These are phyloP conservation scores for Axinella damicornis DNA, from an alignment of 37 sponge, comb jelly and placozoan species.

Conservation along the genomic window DNA sequence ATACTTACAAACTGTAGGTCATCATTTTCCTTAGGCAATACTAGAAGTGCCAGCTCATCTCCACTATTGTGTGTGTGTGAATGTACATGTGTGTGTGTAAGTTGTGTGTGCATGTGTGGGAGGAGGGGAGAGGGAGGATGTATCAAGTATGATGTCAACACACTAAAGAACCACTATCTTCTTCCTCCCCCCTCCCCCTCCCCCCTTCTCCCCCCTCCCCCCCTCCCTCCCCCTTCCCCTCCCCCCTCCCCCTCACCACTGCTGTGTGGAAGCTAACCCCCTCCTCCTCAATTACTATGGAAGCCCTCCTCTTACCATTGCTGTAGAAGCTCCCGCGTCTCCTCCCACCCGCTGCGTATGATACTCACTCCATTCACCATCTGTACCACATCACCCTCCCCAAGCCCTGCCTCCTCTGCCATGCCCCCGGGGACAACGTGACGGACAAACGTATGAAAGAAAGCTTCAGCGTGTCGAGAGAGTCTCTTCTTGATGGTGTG, in stretches of 20 bases:
- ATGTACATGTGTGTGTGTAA: neutral
- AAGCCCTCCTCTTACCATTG: slow-evolving; percentile 32
- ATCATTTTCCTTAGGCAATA: slow-evolving; percentile 54
- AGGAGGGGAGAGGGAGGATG: neutral
- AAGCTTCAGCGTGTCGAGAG: slow-evolving; percentile 49
- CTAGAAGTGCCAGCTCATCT: slow-evolving; percentile 33
- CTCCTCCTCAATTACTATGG: no score
- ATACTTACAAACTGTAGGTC: slow-evolving; percentile 71
- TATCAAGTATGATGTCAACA: no score
- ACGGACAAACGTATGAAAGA: slow-evolving; percentile 69
- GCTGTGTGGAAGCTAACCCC: neutral
- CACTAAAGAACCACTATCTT: no score
- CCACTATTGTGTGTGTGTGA: slow-evolving; percentile 24
- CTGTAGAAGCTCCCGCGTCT: slow-evolving; percentile 7
- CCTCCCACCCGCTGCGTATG: slow-evolving; percentile 19
- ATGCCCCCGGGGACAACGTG: slow-evolving; percentile 28
- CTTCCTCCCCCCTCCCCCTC: no score
- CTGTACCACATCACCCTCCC: slow-evolving; percentile 50
- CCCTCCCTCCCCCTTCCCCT: neutral
- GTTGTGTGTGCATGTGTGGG: neutral
- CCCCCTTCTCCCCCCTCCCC: neutral
- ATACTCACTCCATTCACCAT: slow-evolving; percentile 57
- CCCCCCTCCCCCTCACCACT: neutral
- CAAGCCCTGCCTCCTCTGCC: slow-evolving; percentile 62
- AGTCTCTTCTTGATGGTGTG: slow-evolving; percentile 19